A percentile compares a stretch with the other conserved stretches of the same genome.
Conservation (phyloP, 2,113 vertebrate genomes). For the Lophochroa leadbeateri region DNA sequence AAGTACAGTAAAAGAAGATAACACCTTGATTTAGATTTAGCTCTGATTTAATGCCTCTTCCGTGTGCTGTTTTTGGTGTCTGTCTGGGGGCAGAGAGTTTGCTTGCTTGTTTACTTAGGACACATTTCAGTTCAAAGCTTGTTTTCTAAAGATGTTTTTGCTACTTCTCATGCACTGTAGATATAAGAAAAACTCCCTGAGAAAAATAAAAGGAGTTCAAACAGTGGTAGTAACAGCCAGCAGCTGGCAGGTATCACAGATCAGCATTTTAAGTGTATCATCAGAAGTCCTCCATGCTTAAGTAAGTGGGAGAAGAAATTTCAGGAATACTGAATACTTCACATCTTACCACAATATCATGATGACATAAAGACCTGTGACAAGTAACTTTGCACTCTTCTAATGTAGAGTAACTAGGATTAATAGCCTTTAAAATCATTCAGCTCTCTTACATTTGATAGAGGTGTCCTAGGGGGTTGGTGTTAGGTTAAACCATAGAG, state of each 20-base stretch:
- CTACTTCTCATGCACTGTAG: background rate
- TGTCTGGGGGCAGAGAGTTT: background rate
- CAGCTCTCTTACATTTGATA: slow-evolving; percentile 27
- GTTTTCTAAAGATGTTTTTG: background rate
- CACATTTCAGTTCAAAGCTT: slow-evolving; percentile 12
- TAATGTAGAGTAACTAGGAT: background rate
- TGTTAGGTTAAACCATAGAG: slow-evolving; percentile 38
- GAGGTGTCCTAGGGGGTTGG: background rate
- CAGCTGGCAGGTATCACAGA: background rate
- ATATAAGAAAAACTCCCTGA: background rate
- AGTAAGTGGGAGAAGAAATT: background rate
- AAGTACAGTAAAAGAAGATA: background rate
- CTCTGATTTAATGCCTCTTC: background rate
- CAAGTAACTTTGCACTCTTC: slow-evolving; percentile 18
- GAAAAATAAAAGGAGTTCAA: background rate
- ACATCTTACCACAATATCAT: background rate
- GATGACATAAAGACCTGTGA: background rate
- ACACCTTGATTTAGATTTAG: background rate
- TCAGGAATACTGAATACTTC: background rate
- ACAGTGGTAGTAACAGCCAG: background rate
- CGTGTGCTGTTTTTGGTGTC: background rate
- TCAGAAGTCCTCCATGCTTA: background rate
- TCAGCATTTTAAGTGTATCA: background rate
- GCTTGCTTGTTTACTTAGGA: background rate
- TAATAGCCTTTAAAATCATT: slow-evolving; percentile 49